These are phyloP conservation scores for Darevskia mixta DNA, from an alignment of 2,797 vertebrate species.

Conservation along the genomic window DNA sequence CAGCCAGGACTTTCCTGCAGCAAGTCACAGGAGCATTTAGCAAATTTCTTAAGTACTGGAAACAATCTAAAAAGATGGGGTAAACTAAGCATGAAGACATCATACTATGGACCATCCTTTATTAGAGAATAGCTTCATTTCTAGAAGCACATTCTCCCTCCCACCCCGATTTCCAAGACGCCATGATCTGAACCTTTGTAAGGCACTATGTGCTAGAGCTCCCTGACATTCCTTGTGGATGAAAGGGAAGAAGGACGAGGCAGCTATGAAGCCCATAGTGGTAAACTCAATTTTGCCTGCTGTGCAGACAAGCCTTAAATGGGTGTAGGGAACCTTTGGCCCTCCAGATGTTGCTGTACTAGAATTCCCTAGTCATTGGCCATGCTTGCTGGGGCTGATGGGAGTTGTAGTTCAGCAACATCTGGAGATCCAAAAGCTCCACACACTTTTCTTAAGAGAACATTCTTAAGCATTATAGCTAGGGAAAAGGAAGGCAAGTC, in stretches of 20 bases:
- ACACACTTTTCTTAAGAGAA: background rate
- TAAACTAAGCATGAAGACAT: background rate
- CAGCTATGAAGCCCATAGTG: background rate
- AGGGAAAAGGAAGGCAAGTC: background rate
- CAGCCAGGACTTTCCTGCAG: background rate
- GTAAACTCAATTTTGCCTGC: background rate
- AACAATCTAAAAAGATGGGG: slow-evolving; percentile 10
- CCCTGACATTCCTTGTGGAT: background rate
- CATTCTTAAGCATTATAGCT: background rate
- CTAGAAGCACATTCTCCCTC: background rate
- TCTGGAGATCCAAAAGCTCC: too few species aligned
- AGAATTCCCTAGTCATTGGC: too few species aligned
- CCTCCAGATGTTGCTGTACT: too few species aligned
- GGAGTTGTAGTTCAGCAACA: too few species aligned
- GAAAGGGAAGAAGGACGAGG: too few species aligned
- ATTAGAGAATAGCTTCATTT: slow-evolving; percentile 25
- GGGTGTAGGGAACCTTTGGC: too few species aligned
- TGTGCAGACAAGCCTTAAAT: background rate
- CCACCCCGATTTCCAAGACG: background rate
- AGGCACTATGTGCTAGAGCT: background rate
- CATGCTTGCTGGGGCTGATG: too few species aligned
- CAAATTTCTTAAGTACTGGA: background rate
- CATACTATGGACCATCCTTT: slow-evolving; percentile 32
- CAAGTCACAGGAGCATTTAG: background rate
- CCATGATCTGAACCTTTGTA: background rate